These are phyloP conservation scores for Nothocercus nigrocapillus DNA, from an alignment of 2,113 vertebrate species.

Conservation along the genomic window DNA sequence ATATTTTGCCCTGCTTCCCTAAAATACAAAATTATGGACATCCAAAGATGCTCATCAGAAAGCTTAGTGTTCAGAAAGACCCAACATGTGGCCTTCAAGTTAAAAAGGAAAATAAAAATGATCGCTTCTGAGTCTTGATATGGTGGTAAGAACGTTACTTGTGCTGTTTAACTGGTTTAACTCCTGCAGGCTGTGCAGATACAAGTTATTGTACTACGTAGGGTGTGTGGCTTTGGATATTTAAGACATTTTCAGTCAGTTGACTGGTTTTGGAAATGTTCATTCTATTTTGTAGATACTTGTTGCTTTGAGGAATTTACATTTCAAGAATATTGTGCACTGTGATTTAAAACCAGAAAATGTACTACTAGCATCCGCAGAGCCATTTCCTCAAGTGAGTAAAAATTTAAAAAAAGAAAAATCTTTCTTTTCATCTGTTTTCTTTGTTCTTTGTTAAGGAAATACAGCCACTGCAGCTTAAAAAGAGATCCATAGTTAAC, in stretches of 20 bases:
- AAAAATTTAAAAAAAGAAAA: not conserved
- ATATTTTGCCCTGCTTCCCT: not conserved
- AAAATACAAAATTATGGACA: not conserved
- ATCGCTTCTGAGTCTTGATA: not conserved
- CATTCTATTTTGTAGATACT: conserved; percentile 86
- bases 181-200: not conserved
- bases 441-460: not conserved
- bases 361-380: conserved; percentile 95
- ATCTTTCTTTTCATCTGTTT: not conserved
- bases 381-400: conserved; percentile 95
- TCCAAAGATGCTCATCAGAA: not conserved
- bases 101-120: not conserved
- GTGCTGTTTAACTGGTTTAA: not conserved
- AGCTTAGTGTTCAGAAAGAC: not conserved
- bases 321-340: conserved; percentile 99
- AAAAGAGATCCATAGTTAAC: not conserved
- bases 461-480: not conserved
- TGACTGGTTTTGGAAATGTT: not conserved
- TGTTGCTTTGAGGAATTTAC: conserved; percentile 95
- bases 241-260: not conserved
- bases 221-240: not conserved
- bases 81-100: not conserved
- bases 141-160: not conserved
- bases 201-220: not conserved
- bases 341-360: conserved; percentile 99